These are phyloP conservation scores for Sardinella longiceps DNA, from an alignment of 2,797 vertebrate genomes.

Conservation along the genomic window DNA sequence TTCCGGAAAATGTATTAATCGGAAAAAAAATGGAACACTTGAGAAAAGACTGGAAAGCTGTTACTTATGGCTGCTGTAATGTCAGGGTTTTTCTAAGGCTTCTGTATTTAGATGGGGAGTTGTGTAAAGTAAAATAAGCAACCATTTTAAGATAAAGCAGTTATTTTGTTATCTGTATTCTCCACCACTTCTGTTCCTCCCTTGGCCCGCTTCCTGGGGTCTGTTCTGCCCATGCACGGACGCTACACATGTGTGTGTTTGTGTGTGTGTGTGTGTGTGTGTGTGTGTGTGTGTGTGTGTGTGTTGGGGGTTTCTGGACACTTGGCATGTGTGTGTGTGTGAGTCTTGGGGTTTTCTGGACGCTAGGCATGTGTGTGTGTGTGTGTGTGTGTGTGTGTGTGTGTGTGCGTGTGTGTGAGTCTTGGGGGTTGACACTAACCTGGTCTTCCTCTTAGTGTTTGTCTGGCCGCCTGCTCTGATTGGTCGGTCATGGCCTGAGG, in stretches of 20 bases:
- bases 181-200: not conserved
- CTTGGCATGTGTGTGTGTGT: no score
- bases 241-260: constrained; percentile 31
- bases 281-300: no score
- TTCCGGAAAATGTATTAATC: not conserved
- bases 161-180: not conserved
- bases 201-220: not conserved
- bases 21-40: no score
- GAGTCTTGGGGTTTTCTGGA: no score
- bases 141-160: not conserved
- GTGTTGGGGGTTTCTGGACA: no score
- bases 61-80: not conserved
- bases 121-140: not conserved
- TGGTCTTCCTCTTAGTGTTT: constrained; percentile 36
- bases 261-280: no score
- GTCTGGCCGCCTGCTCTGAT: constrained; percentile 39
- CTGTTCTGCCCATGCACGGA: not conserved
- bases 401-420: no score
- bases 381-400: no score
- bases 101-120: not conserved
- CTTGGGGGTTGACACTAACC: constrained; percentile 35
- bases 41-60: not conserved
- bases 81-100: not conserved
- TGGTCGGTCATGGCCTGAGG: constrained; percentile 48
- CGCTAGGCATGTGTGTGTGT: no score